Evolutionary conservation across 1,140 invertebrate species (phyloP).

Genomic region (Macrotrachela quadricornifera): DNA sequence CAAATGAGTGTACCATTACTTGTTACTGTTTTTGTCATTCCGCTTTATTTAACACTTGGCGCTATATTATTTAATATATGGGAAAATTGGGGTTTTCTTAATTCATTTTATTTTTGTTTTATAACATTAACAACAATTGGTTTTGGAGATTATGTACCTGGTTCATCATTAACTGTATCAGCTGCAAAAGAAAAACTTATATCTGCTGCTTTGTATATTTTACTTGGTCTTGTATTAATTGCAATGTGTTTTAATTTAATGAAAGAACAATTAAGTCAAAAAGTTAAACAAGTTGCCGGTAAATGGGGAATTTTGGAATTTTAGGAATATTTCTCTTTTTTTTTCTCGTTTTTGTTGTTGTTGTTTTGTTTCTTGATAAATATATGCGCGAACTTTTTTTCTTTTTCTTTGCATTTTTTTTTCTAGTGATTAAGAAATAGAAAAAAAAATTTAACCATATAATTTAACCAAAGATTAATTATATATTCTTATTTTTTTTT

Average conservation of each 20-base stretch:
- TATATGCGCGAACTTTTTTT: too few relatives aligned
- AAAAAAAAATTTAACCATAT: too few relatives aligned
- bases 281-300: too few relatives aligned
- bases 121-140: slow-evolving; percentile 17
- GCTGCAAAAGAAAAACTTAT: background rate
- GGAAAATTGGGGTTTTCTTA: slow-evolving; percentile 12
- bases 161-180: background rate
- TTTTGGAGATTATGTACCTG: slow-evolving; percentile 3
- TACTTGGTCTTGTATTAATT: background rate
- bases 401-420: too few relatives aligned
- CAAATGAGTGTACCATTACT: background rate
- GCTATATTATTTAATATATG: slow-evolving; percentile 9
- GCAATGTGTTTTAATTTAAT: background rate
- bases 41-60: background rate
- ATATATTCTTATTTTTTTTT: too few relatives aligned
- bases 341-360: too few relatives aligned
- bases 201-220: background rate
- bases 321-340: too few relatives aligned
- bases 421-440: too few relatives aligned
- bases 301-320: too few relatives aligned
- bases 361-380: too few relatives aligned
- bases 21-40: background rate
- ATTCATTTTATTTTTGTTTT: slow-evolving; percentile 13
- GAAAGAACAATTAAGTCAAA: background rate
- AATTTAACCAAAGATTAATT: too few relatives aligned